Evolutionary conservation across 2,888 invertebrate genomes (phyloP).

Genomic region (Smittia sp.): DNA sequence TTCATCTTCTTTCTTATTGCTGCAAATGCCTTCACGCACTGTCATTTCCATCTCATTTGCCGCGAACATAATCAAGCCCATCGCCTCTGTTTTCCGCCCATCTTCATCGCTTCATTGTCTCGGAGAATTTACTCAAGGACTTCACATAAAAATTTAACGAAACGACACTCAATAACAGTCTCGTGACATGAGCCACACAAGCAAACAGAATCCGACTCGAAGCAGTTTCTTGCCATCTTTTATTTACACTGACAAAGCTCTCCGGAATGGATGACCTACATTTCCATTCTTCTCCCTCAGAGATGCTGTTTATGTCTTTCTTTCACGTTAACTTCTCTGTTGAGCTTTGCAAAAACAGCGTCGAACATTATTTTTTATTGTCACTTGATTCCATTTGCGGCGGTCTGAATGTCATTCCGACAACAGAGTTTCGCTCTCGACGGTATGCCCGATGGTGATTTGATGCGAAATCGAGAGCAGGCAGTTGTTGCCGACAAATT

Average conservation of each 20-base stretch:
- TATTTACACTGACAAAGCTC: not conserved
- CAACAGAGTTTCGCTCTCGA: not conserved
- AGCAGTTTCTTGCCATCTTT: not conserved
- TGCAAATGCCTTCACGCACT: not conserved
- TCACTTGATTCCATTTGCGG: slow-evolving; percentile 15
- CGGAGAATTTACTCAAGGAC: not conserved
- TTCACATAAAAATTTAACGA: slow-evolving; percentile 7
- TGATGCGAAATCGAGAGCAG: slow-evolving; percentile 7
- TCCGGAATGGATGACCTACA: slow-evolving; percentile 28
- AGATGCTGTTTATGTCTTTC: slow-evolving; percentile 26
- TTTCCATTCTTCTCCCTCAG: not conserved
- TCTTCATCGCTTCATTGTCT: not conserved
- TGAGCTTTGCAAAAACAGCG: slow-evolving; percentile 13
- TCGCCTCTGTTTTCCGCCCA: not conserved
- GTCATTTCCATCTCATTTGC: slow-evolving; percentile 7
- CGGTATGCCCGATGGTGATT: not conserved
- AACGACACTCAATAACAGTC: slow-evolving; percentile 25
- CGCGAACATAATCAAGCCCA: not conserved
- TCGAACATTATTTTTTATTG: slow-evolving; percentile 19
- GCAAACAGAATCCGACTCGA: not conserved
- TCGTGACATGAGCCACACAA: slow-evolving; percentile 11
- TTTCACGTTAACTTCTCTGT: not conserved
- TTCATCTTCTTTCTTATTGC: slow-evolving; percentile 8
- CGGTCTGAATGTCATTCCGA: slow-evolving; percentile 7
- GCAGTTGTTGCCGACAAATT: slow-evolving; percentile 9